These are phyloP conservation scores for Mixornis gularis DNA, from an alignment of 2,113 vertebrate genomes.

Conservation along the genomic window DNA sequence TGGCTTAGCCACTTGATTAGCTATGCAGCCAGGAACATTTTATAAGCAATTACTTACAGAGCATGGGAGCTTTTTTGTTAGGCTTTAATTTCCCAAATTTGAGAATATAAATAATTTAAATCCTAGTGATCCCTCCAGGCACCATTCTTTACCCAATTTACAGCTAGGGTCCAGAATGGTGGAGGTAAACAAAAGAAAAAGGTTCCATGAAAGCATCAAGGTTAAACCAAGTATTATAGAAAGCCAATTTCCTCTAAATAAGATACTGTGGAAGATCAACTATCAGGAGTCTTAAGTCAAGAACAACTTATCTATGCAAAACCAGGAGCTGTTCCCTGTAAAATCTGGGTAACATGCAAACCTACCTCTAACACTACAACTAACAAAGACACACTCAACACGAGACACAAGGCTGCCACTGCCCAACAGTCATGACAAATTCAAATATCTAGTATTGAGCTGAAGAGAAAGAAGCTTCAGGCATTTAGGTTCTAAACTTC, in stretches of 20 bases:
- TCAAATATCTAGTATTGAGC: background rate
- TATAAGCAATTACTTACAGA: background rate
- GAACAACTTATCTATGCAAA: background rate
- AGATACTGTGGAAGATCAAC: background rate
- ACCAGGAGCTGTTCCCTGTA: background rate
- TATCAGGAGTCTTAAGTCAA: background rate
- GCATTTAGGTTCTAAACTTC: background rate
- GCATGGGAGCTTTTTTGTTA: background rate
- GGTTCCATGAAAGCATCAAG: background rate
- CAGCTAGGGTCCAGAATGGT: background rate
- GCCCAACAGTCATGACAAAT: background rate
- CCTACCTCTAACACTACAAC: background rate
- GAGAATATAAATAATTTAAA: conserved; percentile 9
- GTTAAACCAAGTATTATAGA: background rate
- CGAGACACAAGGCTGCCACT: background rate
- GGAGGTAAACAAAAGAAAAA: background rate
- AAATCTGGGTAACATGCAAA: background rate
- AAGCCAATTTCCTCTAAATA: background rate
- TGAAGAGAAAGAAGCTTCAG: background rate
- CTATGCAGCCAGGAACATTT: background rate
- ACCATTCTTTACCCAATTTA: background rate
- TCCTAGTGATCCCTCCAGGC: background rate
- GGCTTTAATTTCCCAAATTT: background rate
- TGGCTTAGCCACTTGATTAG: background rate
- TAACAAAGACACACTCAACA: background rate